Percentiles rank a stretch among this genome's conserved stretches.
Conservation (phyloP, 2,888 invertebrate genomes). For the Hofmannophila pseudospretella region DNA sequence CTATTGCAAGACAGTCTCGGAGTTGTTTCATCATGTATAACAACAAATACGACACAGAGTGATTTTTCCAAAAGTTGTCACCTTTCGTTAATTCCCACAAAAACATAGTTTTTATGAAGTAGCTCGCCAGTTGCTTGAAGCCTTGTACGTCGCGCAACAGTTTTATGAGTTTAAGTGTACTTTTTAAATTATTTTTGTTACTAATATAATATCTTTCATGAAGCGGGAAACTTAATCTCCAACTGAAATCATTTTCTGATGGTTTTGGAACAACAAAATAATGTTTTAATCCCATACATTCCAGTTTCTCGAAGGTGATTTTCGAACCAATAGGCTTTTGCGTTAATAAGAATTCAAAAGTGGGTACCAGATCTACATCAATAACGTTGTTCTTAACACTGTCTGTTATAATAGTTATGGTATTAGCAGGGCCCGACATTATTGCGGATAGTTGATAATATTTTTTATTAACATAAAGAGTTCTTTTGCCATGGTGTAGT, state of each 20-base stretch:
- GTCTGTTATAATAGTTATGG: constrained; percentile 34
- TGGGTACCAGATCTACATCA: constrained; percentile 53
- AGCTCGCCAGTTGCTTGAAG: constrained; percentile 48
- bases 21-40: constrained; percentile 46
- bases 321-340: constrained; percentile 31
- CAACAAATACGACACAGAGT: constrained; percentile 38
- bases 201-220: constrained; percentile 42
- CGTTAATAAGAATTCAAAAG: constrained; percentile 39
- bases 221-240: constrained; percentile 52
- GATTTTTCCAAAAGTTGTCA: constrained; percentile 39
- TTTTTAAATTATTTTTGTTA: constrained; percentile 46
- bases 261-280: constrained; percentile 57
- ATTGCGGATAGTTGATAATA: constrained; percentile 33
- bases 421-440: constrained; percentile 49
- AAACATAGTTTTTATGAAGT: constrained; percentile 53
- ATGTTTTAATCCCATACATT: constrained; percentile 20
- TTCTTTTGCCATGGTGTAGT: constrained; percentile 27
- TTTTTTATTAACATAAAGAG: constrained; percentile 30
- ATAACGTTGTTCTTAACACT: constrained; percentile 33
- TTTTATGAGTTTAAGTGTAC: constrained; percentile 43
- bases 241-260: constrained; percentile 38
- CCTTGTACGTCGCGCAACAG: constrained; percentile 46
- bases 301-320: constrained; percentile 35
- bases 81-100: constrained; percentile 40
- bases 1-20: constrained; percentile 28